A percentile compares a stretch with the other conserved stretches of the same genome.
Conservation (phyloP, 2,797 vertebrate species). For the Adrianichthys oophorus region DNA sequence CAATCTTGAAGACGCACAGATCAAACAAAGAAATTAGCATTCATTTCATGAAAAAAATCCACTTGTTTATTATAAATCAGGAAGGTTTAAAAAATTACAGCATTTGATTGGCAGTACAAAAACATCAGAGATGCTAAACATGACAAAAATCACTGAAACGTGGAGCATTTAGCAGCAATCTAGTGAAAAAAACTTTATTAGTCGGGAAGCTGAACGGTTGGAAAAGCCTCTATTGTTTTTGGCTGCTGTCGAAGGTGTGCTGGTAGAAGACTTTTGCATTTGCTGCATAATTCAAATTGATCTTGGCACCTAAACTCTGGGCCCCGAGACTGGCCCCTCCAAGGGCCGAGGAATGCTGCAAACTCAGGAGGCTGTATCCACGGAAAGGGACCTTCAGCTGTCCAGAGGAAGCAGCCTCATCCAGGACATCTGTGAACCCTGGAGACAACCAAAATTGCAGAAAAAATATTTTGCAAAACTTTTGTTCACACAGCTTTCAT, state of each 20-base stretch:
- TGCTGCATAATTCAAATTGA: constrained; percentile 79
- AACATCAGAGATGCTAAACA: background rate
- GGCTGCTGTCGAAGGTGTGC: constrained; percentile 73
- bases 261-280: constrained; percentile 83
- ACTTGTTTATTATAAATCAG: constrained; percentile 25
- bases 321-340: constrained; percentile 87
- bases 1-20: background rate
- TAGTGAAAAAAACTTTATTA: constrained; percentile 5
- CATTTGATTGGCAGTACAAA: constrained; percentile 1
- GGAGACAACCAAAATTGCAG: constrained; percentile 3
- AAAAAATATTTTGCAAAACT: background rate
- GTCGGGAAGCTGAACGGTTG: constrained; percentile 1
- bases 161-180: background rate
- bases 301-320: constrained; percentile 50
- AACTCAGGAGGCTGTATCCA: constrained; percentile 84
- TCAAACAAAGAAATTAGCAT: background rate
- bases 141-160: background rate
- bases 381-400: constrained; percentile 64
- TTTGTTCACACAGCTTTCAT: background rate
- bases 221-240: constrained; percentile 16
- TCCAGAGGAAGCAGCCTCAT: constrained; percentile 47
- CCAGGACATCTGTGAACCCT: constrained; percentile 85
- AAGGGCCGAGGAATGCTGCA: constrained; percentile 83
- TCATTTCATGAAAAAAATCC: background rate
- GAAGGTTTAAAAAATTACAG: constrained; percentile 13